Percentiles rank a stretch among this genome's conserved stretches.
phyloP scores from a whole-genome alignment of 2,797 vertebrate genomes.

The Craterocephalus amniculus region DNA sequence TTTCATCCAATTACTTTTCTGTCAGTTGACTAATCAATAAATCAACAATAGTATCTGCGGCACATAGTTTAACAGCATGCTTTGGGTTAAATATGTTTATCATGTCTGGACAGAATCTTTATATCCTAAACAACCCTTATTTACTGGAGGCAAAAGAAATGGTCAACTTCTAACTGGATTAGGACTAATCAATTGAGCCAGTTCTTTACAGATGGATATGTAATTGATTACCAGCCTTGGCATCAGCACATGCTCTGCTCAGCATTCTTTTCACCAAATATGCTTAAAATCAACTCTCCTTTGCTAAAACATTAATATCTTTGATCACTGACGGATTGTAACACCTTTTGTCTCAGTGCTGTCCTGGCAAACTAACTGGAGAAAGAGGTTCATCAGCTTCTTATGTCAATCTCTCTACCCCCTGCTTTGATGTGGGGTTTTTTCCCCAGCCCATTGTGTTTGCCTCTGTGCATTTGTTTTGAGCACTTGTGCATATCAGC shows the following conservation, averaged over 20 bases:
- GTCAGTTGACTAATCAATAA: neutral
- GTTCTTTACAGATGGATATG: constrained; percentile 23
- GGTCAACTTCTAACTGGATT: constrained; percentile 11
- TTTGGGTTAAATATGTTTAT: neutral
- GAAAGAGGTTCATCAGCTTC: constrained; percentile 73
- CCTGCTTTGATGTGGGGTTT: constrained; percentile 43
- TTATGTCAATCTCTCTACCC: constrained; percentile 68
- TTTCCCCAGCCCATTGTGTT: constrained; percentile 33
- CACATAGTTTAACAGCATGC: neutral
- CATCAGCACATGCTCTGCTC: constrained; percentile 53
- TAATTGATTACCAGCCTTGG: constrained; percentile 63
- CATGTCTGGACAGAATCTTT: neutral
- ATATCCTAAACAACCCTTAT: neutral
- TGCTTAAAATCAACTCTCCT: constrained; percentile 67
- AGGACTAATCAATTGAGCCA: constrained; percentile 25
- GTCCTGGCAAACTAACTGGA: constrained; percentile 66
- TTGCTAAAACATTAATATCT: constrained; percentile 71
- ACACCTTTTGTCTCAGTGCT: constrained; percentile 73
- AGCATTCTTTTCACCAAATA: constrained; percentile 55
- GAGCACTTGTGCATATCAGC: constrained; percentile 57
- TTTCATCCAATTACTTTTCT: neutral
- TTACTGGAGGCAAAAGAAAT: constrained; percentile 25
- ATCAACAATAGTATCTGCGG: neutral
- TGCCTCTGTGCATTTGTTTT: constrained; percentile 29
- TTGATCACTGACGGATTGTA: constrained; percentile 53